A percentile compares a stretch with the other conserved stretches of the same genome.
Evolutionary conservation across 2,113 vertebrate species (phyloP).

Genomic region (Andinoacara biseriatus): DNA sequence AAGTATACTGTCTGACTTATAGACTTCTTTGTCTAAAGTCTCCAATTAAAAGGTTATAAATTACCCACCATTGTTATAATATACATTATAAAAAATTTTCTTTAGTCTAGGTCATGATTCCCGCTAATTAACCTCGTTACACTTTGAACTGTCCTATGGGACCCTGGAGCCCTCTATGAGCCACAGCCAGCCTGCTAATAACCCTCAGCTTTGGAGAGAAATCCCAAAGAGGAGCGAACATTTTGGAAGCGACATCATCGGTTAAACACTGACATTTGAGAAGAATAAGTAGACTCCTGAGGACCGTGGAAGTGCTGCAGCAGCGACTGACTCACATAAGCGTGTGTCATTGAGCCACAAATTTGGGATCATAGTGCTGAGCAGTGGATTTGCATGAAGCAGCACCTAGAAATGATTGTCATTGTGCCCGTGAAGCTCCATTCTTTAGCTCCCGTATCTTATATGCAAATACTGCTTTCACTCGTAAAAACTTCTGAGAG

Average conservation of each 20-base stretch:
- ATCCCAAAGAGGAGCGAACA: constrained; percentile 39
- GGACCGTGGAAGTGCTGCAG: not conserved
- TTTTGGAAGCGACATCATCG: constrained; percentile 24
- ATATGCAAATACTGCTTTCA: not conserved
- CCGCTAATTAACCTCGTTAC: constrained; percentile 66
- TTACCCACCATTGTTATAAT: not conserved
- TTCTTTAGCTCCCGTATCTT: not conserved
- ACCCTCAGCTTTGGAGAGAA: constrained; percentile 22
- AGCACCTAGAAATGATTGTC: not conserved
- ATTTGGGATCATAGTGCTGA: not conserved
- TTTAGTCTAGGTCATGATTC: constrained; percentile 41
- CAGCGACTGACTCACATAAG: not conserved
- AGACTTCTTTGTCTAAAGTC: constrained; percentile 11
- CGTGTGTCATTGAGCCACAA: not conserved
- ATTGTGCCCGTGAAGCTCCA: not conserved
- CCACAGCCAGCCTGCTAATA: constrained; percentile 38
- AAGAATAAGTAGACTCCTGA: constrained; percentile 22
- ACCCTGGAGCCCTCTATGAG: constrained; percentile 38
- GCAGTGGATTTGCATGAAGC: not conserved
- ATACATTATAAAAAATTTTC: accelerated
- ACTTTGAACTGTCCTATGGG: constrained; percentile 62
- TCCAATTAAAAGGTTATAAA: constrained; percentile 29
- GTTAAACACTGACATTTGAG: constrained; percentile 43
- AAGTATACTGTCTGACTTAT: constrained; percentile 15
- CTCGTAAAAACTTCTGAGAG: not conserved